Percentiles rank a stretch among this genome's conserved stretches.
Conservation (phyloP, 2,888 invertebrate genomes). For the Polymixis flavicincta region DNA sequence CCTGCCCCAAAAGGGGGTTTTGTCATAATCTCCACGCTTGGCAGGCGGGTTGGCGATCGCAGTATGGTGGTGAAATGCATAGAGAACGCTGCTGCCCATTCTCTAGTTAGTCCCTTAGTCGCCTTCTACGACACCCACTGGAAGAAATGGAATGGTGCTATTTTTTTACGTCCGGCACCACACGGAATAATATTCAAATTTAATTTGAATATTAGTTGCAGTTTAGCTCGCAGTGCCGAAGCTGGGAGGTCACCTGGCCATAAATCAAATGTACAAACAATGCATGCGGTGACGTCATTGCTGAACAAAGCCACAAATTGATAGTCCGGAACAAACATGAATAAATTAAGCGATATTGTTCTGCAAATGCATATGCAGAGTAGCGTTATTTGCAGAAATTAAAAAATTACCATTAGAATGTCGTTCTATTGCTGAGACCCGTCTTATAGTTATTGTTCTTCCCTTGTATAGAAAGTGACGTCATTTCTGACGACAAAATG, state of each 20-base stretch:
- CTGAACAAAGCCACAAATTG: constrained; percentile 42
- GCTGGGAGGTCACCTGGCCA: constrained; percentile 8
- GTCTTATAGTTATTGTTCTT: neutral
- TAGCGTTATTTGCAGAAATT: neutral
- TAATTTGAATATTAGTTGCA: neutral
- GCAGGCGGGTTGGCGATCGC: too few relatives aligned
- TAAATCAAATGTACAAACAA: constrained; percentile 54
- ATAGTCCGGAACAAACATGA: constrained; percentile 29
- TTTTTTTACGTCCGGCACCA: too few relatives aligned
- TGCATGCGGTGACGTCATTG: constrained; percentile 35
- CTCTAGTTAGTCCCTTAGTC: too few relatives aligned
- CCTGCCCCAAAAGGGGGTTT: too few relatives aligned
- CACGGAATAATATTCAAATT: too few relatives aligned
- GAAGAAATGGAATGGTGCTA: too few relatives aligned
- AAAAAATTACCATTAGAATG: neutral
- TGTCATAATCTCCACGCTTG: too few relatives aligned
- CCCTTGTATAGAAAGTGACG: neutral
- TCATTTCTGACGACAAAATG: neutral
- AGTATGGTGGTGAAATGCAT: too few relatives aligned
- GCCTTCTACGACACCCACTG: too few relatives aligned
- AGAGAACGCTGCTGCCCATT: too few relatives aligned
- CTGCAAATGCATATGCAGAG: constrained; percentile 4
- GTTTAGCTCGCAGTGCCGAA: neutral
- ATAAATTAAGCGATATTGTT: constrained; percentile 26
- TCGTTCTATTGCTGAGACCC: neutral